phyloP scores from a whole-genome alignment of 2,888 invertebrate species.

The Antheraea yamamai region DNA sequence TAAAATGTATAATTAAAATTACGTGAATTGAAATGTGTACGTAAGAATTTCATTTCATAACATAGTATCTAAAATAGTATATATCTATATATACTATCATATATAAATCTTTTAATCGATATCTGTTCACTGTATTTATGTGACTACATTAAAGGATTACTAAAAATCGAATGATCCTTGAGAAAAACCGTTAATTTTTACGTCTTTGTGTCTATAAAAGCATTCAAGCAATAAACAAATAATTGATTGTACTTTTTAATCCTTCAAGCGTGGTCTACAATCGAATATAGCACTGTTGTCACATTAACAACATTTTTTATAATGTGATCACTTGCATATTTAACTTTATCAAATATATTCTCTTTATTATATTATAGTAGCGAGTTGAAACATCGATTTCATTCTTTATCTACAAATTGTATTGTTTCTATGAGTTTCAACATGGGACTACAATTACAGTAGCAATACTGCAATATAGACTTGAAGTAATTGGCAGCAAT shows the following conservation, averaged over 20 bases:
- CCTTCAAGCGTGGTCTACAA: neutral
- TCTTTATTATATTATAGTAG: too few relatives aligned
- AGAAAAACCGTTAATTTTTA: neutral
- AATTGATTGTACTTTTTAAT: neutral
- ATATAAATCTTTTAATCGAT: too few relatives aligned
- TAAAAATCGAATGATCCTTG: neutral
- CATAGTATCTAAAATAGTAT: too few relatives aligned
- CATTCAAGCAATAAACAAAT: neutral
- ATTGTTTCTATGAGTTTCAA: too few relatives aligned
- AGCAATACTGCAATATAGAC: neutral
- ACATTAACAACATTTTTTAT: neutral
- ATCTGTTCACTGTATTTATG: neutral
- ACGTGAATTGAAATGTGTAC: neutral
- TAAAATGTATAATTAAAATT: neutral
- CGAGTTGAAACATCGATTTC: too few relatives aligned
- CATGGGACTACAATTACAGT: neutral
- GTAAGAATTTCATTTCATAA: neutral
- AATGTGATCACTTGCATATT: neutral
- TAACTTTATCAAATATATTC: too few relatives aligned
- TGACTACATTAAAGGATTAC: neutral
- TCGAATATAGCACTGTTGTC: neutral
- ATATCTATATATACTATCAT: too few relatives aligned
- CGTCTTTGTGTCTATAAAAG: neutral
- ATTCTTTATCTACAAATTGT: too few relatives aligned
- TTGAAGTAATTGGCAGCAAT: neutral